Percentiles rank a stretch among this genome's conserved stretches.
These are phyloP conservation scores for Melikaiella ostensackeni DNA, from an alignment of 2,888 invertebrate genomes.

Conservation along the genomic window DNA sequence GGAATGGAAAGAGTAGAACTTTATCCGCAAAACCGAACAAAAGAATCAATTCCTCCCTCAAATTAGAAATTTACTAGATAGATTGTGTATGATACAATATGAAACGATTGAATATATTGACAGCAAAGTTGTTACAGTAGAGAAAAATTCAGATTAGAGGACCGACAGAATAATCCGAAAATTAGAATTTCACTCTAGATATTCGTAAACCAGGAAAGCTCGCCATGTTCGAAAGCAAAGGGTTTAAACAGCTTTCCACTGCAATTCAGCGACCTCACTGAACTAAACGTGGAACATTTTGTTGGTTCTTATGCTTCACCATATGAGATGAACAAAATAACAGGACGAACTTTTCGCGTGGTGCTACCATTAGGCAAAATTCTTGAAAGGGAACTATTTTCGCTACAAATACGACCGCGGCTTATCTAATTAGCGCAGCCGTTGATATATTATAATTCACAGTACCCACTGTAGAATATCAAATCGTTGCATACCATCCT, in stretches of 20 bases:
- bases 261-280: not conserved
- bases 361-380: not conserved
- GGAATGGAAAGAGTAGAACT: too few relatives aligned
- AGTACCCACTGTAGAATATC: too few relatives aligned
- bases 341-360: not conserved
- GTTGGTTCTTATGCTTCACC: not conserved
- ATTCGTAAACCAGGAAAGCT: not conserved
- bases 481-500: too few relatives aligned
- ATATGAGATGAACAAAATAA: not conserved
- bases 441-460: too few relatives aligned
- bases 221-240: constrained; percentile 3
- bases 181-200: not conserved
- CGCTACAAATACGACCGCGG: not conserved
- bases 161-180: not conserved
- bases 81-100: not conserved
- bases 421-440: not conserved
- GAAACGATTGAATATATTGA: not conserved
- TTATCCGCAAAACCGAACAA: not conserved
- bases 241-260: constrained; percentile 22
- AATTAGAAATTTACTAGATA: not conserved
- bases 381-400: too few relatives aligned
- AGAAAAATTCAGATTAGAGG: not conserved
- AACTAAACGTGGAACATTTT: not conserved
- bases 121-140: not conserved
- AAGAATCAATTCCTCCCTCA: not conserved